Conservation (phyloP, 2,797 vertebrate species). For the Nothura maculosa region DNA sequence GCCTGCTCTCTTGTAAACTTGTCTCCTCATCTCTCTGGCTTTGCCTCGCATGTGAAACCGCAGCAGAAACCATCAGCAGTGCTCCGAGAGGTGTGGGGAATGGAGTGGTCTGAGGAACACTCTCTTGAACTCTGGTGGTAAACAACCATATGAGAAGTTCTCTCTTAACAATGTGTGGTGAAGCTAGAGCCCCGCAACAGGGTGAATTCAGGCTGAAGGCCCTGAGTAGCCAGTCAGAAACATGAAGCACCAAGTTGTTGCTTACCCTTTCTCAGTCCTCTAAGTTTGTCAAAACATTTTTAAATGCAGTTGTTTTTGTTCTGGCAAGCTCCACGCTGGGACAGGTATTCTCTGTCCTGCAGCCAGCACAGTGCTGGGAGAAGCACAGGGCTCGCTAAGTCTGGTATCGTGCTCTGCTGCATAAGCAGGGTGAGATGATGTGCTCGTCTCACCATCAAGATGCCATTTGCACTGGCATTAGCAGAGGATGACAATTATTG, state of each 20-base stretch:
- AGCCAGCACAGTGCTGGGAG: rapidly evolving
- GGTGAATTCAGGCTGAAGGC: background rate
- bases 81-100: background rate
- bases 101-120: rapidly evolving
- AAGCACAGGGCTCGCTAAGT: background rate
- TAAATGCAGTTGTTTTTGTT: background rate
- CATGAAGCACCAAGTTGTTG: background rate
- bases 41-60: background rate
- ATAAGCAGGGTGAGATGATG: background rate
- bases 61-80: rapidly evolving
- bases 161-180: rapidly evolving
- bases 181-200: background rate
- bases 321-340: background rate
- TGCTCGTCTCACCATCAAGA: background rate
- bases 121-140: background rate
- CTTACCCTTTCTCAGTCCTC: background rate
- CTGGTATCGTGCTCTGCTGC: background rate
- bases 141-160: background rate
- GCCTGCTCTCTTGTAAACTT: conserved; percentile 6
- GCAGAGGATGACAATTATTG: background rate
- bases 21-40: background rate
- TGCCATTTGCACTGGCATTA: background rate
- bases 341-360: background rate
- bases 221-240: rapidly evolving
- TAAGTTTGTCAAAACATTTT: background rate